These are phyloP conservation scores for Tribolium madens DNA, from an alignment of 1,140 invertebrate genomes.

Conservation along the genomic window DNA sequence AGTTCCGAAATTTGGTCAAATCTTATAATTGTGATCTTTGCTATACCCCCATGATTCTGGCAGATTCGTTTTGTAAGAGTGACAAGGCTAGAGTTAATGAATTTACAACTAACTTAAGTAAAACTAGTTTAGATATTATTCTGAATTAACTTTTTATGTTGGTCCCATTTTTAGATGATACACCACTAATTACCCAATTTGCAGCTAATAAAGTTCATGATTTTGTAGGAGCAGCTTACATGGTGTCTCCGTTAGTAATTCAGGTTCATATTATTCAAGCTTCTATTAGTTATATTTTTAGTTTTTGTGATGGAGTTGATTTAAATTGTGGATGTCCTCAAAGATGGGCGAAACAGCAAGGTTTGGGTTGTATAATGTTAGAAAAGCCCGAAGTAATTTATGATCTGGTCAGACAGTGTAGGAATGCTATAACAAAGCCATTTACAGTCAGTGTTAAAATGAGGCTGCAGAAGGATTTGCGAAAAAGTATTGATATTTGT, in stretches of 20 bases:
- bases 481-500: conserved; percentile 79
- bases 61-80: conserved; percentile 92
- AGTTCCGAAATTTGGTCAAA: conserved; percentile 86
- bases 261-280: background rate
- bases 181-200: conserved; percentile 94
- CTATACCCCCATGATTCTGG: conserved; percentile 97
- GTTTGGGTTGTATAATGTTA: conserved; percentile 88
- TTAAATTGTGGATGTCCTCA: conserved; percentile 98
- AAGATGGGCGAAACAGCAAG: conserved; percentile 92
- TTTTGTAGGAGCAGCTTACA: conserved; percentile 86
- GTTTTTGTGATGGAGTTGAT: conserved; percentile 90
- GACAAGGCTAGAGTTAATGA: conserved; percentile 89
- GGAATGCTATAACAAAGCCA: conserved; percentile 76
- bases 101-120: conserved; percentile 83
- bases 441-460: conserved; percentile 96
- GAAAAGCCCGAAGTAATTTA: conserved; percentile 86
- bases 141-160: conserved; percentile 10
- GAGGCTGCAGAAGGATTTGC: conserved; percentile 75
- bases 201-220: conserved; percentile 88
- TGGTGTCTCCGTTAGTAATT: conserved; percentile 81
- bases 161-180: conserved; percentile 71
- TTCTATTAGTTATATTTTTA: conserved; percentile 61
- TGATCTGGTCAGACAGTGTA: conserved; percentile 83
- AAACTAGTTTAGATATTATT: conserved; percentile 39
- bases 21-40: conserved; percentile 90